A percentile compares a stretch with the other conserved stretches of the same genome.
These are phyloP conservation scores for Gymnothorax javanicus DNA, from an alignment of 2,797 vertebrate genomes.

Conservation along the genomic window DNA sequence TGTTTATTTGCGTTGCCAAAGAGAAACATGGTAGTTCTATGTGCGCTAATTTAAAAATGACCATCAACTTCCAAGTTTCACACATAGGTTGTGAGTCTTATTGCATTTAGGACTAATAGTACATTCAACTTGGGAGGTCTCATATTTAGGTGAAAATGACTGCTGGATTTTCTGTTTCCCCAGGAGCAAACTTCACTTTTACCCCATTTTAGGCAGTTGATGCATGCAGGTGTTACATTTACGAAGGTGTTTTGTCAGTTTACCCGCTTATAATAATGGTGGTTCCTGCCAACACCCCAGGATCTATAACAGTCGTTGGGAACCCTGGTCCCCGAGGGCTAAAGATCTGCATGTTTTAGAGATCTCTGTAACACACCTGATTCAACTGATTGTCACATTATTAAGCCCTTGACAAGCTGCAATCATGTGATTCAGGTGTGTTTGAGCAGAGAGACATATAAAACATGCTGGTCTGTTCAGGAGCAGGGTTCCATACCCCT, in stretches of 20 bases:
- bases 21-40: not conserved
- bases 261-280: not conserved
- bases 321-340: too few species aligned
- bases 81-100: not conserved
- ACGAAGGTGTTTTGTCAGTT: not conserved
- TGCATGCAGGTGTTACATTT: not conserved
- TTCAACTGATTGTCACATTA: too few species aligned
- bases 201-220: not conserved
- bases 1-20: conserved; percentile 28
- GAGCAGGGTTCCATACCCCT: too few species aligned
- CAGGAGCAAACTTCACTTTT: not conserved
- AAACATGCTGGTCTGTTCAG: too few species aligned
- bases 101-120: not conserved
- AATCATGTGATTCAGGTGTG: too few species aligned
- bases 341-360: too few species aligned
- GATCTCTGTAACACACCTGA: too few species aligned
- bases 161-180: not conserved
- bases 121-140: not conserved
- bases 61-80: not conserved
- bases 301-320: too few species aligned
- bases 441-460: too few species aligned
- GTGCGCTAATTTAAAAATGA: not conserved
- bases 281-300: not conserved
- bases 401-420: too few species aligned
- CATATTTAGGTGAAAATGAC: not conserved